Evolutionary conservation across 2,888 invertebrate species (phyloP).

Genomic region (Bugulina stolonifera): DNA sequence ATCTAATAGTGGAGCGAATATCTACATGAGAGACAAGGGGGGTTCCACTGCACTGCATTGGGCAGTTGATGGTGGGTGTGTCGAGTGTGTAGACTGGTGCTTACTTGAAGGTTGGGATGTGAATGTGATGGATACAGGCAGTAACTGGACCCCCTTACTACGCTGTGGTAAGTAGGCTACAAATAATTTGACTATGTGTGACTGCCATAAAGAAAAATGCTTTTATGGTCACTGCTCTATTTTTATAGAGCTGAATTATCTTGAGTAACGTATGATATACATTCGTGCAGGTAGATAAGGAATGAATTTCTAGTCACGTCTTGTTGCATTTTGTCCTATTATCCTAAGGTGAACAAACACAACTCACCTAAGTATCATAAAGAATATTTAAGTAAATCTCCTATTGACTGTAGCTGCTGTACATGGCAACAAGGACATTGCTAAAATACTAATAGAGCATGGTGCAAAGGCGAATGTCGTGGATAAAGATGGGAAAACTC

Average conservation of each 20-base stretch:
- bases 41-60: slow-evolving; percentile 49
- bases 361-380: neutral
- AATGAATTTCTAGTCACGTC: too few species aligned
- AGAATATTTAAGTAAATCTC: neutral
- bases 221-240: too few species aligned
- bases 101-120: neutral
- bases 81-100: neutral
- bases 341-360: too few species aligned
- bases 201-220: too few species aligned
- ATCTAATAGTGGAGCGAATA: slow-evolving; percentile 38
- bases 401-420: slow-evolving; percentile 42
- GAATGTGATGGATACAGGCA: neutral
- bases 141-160: neutral
- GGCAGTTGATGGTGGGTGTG: slow-evolving; percentile 41
- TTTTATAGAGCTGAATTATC: neutral
- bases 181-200: too few species aligned
- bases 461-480: slow-evolving; percentile 39
- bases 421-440: slow-evolving; percentile 39
- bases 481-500: slow-evolving; percentile 48
- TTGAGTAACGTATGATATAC: neutral
- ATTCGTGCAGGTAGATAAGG: neutral
- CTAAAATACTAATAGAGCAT: slow-evolving; percentile 36
- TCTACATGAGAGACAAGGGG: slow-evolving; percentile 40
- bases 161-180: neutral
- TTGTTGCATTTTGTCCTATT: too few species aligned